Evolutionary conservation across 2,888 invertebrate genomes (phyloP), one percentile per base, ranked within the genome.

Genomic region (Andrena flavipes): DNA sequence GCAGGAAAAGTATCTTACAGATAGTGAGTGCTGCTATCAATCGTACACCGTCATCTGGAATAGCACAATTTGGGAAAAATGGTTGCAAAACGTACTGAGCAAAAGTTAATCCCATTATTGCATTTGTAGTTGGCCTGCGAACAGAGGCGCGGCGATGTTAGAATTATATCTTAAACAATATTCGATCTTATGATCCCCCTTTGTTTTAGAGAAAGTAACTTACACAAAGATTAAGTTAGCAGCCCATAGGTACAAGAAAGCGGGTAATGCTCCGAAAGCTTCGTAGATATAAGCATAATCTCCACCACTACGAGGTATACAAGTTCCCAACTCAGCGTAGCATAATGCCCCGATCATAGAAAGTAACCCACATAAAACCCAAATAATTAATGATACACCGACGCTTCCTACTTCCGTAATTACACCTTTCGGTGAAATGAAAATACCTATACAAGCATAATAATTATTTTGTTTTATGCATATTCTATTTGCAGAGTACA

Each of bases 261-360:
- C 98, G 20, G 98, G 98, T 76, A 99, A 94, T 1, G 97, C 96
- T 33, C 99, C 99, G 92, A 97, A 99, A 1, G 99, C 98, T 94
- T 98, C 97, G 91, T 96, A 96, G 85, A 99, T 99, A 91, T 99
- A 99, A 49, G 99, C 98, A 94, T 99, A 99, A 94, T 99, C 99
- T 1, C 99, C 99, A 29, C 99, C 99, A 79, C 98, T 99, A 92
- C 98, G 97, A 3, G 98, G 97, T 91, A 99, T 97, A 26, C 96
- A 95, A 23, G 97, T 97, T 91, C 97, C 99, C 82, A 99, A 95
- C 95, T 99, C 99, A 10, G 99, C 99, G 93, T 99, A 99, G 90
- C 99, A 99, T 59, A 99, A 94, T 0, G 99, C 99, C 8, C 99
- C 99, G 48, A 99, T 96, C 94, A 98, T 97, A 0, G 99, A 98